Base-by-base conservation (phyloP, 2,888 invertebrate genomes). In the Catotricha subobsoleta region DNA sequence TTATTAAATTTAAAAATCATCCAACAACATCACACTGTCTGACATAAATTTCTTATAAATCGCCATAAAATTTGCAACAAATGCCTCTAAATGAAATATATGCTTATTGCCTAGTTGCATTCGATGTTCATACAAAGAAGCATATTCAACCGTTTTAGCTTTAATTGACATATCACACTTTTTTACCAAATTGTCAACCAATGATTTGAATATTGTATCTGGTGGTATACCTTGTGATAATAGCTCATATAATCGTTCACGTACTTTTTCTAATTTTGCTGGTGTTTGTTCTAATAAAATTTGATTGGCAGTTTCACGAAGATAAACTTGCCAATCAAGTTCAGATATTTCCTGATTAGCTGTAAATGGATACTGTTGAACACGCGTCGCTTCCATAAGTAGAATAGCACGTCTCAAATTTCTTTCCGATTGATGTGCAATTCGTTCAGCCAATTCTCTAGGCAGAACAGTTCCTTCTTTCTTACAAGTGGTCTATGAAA, bases 41-140 rank as follows among this genome's bases (percentile, higher is more conserved):
- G 54, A 47, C 5, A 61, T 71, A 58, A 83, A 91, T 51, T 80
- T 77, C 54, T 88, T 86, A 58, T 92, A 94, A 49, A 90, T 77
- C 27, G 80, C 74, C 97, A 98, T 97, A 59, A 95, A 95, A 51
- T 84, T 82, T 1, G 91, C 91, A 37, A 94, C 80, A 67, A 98
- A 98, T 3, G 94, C 94, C 64, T 98, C 98, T 40, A 98, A 67
- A 60, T 98, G 97, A 55, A 91, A 94, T 52, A 98, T 94, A 18
- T 83, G 76, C 63, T 97, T 97, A 51, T 82, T 86, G 15, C 97
- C 97, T 42, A 79, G 72, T 52, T 82, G 78, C 72, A 95, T 80
- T 49, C 88, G 74, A 57, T 95, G 90, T 58, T 98, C 95, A 63
- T 84, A 92, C 44, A 74, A 71, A 0, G 94, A 88, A 9, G 97